Conservation (phyloP, 2,888 invertebrate genomes). For the Ormyrus thymus region DNA sequence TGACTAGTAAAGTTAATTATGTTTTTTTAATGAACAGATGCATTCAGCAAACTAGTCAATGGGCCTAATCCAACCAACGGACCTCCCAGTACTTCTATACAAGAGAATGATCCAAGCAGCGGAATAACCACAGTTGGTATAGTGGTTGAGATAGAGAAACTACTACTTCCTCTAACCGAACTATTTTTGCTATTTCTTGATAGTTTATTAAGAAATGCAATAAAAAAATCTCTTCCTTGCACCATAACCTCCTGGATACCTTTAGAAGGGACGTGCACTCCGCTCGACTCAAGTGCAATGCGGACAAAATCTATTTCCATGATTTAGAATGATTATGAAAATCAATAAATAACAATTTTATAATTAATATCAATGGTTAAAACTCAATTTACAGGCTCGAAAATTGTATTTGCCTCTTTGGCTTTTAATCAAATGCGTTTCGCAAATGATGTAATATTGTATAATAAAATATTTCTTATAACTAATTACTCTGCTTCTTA, state of each 20-base stretch:
- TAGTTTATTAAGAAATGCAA: slow-evolving; percentile 48
- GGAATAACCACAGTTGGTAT: neutral
- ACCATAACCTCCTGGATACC: slow-evolving; percentile 57
- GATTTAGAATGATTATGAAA: too few relatives aligned
- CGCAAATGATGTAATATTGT: too few relatives aligned
- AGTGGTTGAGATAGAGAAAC: neutral
- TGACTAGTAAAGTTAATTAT: too few relatives aligned
- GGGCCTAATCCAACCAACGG: neutral
- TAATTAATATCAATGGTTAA: too few relatives aligned
- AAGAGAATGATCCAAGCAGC: neutral
- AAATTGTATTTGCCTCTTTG: too few relatives aligned
- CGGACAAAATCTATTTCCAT: too few relatives aligned
- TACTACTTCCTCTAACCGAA: neutral
- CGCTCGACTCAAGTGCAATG: neutral
- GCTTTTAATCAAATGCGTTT: too few relatives aligned
- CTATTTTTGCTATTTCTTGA: slow-evolving; percentile 42
- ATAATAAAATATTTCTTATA: too few relatives aligned
- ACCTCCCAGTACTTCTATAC: neutral
- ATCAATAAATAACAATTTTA: too few relatives aligned
- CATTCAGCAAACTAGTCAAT: neutral
- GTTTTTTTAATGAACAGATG: too few relatives aligned
- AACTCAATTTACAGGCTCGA: too few relatives aligned
- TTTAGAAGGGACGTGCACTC: slow-evolving; percentile 54
- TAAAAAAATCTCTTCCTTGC: slow-evolving; percentile 58
- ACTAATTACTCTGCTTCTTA: too few relatives aligned